Base-by-base conservation (phyloP, 2,888 invertebrate genomes). In the Yponomeuta sedellus region DNA sequence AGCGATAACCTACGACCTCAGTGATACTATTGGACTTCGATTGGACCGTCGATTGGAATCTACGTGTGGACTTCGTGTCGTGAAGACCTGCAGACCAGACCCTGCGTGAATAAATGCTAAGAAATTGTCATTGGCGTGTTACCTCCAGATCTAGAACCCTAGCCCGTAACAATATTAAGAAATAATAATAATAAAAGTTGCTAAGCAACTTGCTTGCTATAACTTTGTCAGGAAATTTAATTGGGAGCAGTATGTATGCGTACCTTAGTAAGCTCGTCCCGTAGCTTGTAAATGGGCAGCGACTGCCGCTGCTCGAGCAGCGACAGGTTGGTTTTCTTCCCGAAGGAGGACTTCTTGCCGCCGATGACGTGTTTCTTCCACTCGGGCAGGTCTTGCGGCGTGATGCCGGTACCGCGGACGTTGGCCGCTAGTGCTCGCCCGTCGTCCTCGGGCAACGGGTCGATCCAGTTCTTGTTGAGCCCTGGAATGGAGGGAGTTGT, bases 341-440 rank as follows among this genome's bases (percentile, higher is more conserved):
- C 99, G 78, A 98, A 99, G 0, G 99, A 98, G 0, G 98, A 98
- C 81, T 99, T 99, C 81, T 98, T 97, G 0, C 98, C 99, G 1
- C 98, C 99, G 67, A 98, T 98, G 0, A 99, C 97, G 78, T 99
- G 98, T 76, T 98, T 98, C 85, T 99, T 99, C 99, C 99, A 99
- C 82, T 99, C 99, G 0, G 99, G 99, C 69, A 99, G 92, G 77
- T 99, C 99, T 80, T 96, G 96, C 0, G 95, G 94, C 65, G 96
- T 94, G 22, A 96, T 88, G 0, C 97, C 98, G 28, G 97, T 94
- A 0, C 97, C 98, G 64, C 97, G 92, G 92, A 96, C 94, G 74
- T 95, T 96, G 0, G 96, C 95, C 0, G 96, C 95, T 19, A 95
- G 77, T 0, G 95, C 93, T 61, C 95, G 91, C 0, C 94, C 93